Conservation (phyloP, 2,113 vertebrate species). For the Nettapus auritus region DNA sequence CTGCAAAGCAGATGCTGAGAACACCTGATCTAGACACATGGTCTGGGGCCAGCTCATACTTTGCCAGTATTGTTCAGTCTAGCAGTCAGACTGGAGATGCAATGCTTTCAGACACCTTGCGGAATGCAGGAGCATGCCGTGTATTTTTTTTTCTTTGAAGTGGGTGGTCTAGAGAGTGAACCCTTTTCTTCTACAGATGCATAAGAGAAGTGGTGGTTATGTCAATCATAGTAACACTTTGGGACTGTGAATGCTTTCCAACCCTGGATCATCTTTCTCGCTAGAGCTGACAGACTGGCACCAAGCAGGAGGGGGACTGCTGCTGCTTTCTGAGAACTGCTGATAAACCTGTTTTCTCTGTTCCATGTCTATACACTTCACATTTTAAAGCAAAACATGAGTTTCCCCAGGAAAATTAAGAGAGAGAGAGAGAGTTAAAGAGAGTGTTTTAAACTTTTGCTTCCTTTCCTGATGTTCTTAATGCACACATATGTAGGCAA, state of each 20-base stretch:
- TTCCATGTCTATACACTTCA: background rate
- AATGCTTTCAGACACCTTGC: background rate
- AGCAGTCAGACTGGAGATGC: background rate
- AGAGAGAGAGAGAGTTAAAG: background rate
- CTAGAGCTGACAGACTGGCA: background rate
- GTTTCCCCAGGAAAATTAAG: background rate
- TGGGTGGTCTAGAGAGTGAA: background rate
- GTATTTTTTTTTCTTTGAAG: background rate
- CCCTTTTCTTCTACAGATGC: background rate
- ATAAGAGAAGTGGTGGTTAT: background rate
- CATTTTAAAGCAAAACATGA: background rate
- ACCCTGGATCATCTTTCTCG: background rate
- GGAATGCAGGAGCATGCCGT: background rate
- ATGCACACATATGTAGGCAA: background rate
- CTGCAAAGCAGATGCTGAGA: background rate
- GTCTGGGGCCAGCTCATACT: background rate
- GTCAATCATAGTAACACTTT: background rate
- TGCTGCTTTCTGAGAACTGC: background rate
- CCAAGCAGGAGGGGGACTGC: background rate
- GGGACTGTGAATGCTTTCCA: background rate
- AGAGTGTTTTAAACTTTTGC: rapidly evolving
- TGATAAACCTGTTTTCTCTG: background rate
- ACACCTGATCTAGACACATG: background rate
- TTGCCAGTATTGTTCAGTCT: background rate
- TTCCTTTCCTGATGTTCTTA: background rate